Percentiles rank a stretch among this genome's conserved stretches.
These are phyloP conservation scores for Myiagra hebetior DNA, from an alignment of 2,113 vertebrate species.

Conservation along the genomic window DNA sequence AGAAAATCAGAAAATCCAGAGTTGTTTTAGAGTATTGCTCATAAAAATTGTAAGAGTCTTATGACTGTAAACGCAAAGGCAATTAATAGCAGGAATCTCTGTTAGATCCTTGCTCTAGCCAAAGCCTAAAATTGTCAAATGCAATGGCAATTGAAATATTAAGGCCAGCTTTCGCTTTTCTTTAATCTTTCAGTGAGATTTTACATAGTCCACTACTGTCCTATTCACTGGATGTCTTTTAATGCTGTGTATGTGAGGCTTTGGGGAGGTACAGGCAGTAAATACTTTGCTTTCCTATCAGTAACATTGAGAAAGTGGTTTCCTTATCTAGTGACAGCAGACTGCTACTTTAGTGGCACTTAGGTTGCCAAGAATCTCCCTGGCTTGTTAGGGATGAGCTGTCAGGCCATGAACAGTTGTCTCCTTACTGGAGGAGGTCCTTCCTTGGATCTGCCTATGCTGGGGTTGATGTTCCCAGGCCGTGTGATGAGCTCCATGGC, in stretches of 20 bases:
- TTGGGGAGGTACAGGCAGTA: neutral
- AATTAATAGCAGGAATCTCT: neutral
- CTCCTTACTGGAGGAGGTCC: neutral
- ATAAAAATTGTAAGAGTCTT: neutral
- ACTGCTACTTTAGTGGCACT: neutral
- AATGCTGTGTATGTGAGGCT: neutral
- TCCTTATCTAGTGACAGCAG: neutral
- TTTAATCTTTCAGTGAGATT: neutral
- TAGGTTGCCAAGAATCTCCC: neutral
- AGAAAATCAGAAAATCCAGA: neutral
- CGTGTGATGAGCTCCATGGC: rapidly evolving
- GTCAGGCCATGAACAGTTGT: too few relatives aligned
- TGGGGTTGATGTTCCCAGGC: neutral
- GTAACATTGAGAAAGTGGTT: neutral
- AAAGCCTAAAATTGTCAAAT: neutral
- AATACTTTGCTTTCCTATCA: neutral
- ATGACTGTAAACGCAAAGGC: neutral
- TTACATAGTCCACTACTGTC: neutral
- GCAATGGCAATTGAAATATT: neutral
- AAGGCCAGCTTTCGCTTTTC: neutral
- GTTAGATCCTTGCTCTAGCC: neutral
- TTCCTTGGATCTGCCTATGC: rapidly evolving
- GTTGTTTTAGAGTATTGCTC: neutral
- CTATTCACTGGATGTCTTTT: neutral
- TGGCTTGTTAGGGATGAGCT: neutral